A percentile compares a stretch with the other conserved stretches of the same genome.
Conservation (phyloP, 2,797 vertebrate species). For the Hydrocynus forskahlii region DNA sequence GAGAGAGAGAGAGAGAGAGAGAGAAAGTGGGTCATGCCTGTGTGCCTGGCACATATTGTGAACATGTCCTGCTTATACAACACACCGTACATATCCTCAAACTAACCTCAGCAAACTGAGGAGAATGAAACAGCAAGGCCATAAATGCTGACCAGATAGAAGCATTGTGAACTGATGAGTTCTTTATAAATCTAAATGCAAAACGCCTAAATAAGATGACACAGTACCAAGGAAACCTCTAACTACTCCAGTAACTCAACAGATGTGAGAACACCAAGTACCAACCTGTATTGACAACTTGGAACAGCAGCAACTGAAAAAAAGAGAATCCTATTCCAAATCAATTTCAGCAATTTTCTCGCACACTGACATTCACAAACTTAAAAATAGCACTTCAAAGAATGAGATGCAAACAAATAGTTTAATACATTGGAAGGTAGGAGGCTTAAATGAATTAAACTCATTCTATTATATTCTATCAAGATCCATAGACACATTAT, state of each 20-base stretch:
- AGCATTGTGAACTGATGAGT: no score
- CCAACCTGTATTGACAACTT: neutral
- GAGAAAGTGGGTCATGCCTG: slow-evolving; percentile 52
- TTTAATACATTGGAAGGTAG: neutral
- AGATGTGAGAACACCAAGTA: neutral
- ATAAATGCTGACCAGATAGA: no score
- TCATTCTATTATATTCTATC: neutral
- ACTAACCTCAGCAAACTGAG: neutral
- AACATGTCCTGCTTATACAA: neutral
- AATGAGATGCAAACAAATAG: neutral
- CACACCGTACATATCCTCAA: neutral
- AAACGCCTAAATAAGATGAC: no score
- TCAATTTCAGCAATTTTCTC: neutral
- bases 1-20: no score
- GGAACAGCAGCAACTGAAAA: neutral
- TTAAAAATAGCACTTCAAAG: neutral
- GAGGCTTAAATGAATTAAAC: neutral
- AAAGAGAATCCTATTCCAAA: neutral
- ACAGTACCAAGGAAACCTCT: neutral
- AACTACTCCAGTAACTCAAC: neutral
- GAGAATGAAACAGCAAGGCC: neutral
- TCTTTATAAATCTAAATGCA: no score
- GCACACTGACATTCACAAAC: neutral
- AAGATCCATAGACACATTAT: neutral
- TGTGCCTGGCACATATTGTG: slow-evolving; percentile 20